Conservation (phyloP, 2,888 invertebrate species). For the Diplolepis rosae region DNA sequence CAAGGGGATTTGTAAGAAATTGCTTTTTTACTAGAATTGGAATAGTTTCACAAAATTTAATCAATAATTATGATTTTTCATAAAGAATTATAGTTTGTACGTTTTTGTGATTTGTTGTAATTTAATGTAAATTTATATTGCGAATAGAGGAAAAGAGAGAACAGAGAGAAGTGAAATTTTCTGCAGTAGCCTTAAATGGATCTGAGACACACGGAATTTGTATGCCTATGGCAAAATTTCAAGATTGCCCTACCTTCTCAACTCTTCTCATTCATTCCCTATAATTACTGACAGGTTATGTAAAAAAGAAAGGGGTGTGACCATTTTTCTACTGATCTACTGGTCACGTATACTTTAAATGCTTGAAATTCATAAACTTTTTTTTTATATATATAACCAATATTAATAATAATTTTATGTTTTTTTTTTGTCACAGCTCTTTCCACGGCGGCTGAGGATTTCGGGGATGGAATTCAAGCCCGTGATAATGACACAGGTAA, state of each 20-base stretch:
- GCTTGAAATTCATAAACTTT: too few species aligned
- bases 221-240: constrained; percentile 18
- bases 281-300: constrained; percentile 25
- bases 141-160: too few species aligned
- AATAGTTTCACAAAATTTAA: too few species aligned
- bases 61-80: too few species aligned
- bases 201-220: constrained; percentile 8
- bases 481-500: constrained; percentile 68
- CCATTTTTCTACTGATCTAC: constrained; percentile 17
- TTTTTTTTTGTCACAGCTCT: constrained; percentile 60
- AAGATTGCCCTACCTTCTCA: constrained; percentile 2
- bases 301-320: constrained; percentile 26
- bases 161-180: neutral
- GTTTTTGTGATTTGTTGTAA: too few species aligned
- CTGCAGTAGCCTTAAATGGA: neutral
- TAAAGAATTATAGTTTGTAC: too few species aligned
- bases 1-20: too few species aligned
- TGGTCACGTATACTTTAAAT: neutral
- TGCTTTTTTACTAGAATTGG: too few species aligned
- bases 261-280: constrained; percentile 14
- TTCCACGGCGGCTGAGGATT: constrained; percentile 66
- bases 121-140: too few species aligned
- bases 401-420: too few species aligned
- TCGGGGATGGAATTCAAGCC: constrained; percentile 60
- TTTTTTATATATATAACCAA: neutral